These are phyloP conservation scores for Punctoribates punctum DNA, from an alignment of 2,888 invertebrate species.

Conservation along the genomic window DNA sequence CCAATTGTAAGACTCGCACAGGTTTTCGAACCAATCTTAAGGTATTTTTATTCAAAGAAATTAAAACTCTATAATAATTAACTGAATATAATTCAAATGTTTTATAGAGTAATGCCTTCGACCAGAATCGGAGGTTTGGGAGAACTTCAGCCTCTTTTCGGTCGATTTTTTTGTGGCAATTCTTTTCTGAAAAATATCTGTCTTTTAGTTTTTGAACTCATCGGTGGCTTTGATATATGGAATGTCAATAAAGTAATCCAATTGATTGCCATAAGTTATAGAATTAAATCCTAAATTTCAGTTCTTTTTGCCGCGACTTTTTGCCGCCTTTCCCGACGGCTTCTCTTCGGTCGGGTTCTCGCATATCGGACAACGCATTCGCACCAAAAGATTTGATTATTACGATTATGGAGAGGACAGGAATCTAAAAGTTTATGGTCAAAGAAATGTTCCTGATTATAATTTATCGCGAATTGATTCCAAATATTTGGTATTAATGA, in stretches of 20 bases:
- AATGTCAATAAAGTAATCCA: conserved; percentile 18
- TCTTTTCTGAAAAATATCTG: conserved; percentile 22
- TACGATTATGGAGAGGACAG: conserved; percentile 27
- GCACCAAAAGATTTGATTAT: background rate
- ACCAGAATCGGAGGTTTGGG: background rate
- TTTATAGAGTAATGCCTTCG: background rate
- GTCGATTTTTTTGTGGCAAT: conserved; percentile 39
- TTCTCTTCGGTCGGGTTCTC: background rate
- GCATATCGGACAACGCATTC: conserved; percentile 16
- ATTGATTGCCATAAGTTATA: too few relatives aligned
- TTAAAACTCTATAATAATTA: conserved; percentile 6
- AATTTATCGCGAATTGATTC: conserved; percentile 24
- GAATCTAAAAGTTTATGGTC: conserved; percentile 21
- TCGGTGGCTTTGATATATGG: conserved; percentile 31
- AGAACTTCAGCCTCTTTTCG: conserved; percentile 13
- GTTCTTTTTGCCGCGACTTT: background rate
- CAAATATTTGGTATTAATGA: conserved; percentile 7
- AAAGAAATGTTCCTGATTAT: conserved; percentile 1
- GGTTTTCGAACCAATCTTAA: background rate
- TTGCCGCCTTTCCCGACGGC: background rate
- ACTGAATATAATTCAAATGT: background rate
- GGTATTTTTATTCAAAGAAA: background rate
- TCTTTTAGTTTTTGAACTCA: background rate
- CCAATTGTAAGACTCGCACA: conserved; percentile 5
- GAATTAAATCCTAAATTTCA: background rate